Evolutionary conservation across 2,797 vertebrate species (phyloP).

Genomic region (Ctenochaetus hawaiiensis): DNA sequence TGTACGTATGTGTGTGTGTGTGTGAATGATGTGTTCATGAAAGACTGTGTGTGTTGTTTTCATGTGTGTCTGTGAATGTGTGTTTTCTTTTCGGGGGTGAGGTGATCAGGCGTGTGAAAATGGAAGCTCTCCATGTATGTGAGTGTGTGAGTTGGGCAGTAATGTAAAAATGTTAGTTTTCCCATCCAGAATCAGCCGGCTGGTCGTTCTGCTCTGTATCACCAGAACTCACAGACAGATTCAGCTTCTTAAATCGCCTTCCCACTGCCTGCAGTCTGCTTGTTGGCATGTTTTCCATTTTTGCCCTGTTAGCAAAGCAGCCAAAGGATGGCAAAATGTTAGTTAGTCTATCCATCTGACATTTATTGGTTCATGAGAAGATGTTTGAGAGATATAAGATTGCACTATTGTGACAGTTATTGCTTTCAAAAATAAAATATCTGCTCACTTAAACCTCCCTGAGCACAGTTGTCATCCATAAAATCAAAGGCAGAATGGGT

Average conservation of each 20-base stretch:
- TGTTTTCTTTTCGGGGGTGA: slow-evolving; percentile 43
- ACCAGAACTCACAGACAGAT: slow-evolving; percentile 28
- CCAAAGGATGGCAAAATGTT: background rate
- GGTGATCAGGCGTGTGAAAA: slow-evolving; percentile 66
- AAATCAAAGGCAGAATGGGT: background rate
- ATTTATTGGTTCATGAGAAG: background rate
- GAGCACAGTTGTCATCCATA: background rate
- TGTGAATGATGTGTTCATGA: slow-evolving; percentile 42
- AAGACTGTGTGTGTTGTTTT: slow-evolving; percentile 42
- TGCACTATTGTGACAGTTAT: background rate
- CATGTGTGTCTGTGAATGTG: slow-evolving; percentile 19
- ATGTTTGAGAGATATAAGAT: background rate
- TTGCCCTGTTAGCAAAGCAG: background rate
- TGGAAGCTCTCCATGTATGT: slow-evolving; percentile 35
- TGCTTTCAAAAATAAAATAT: background rate
- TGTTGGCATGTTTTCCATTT: background rate
- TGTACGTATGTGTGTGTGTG: slow-evolving; percentile 28
- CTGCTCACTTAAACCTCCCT: background rate
- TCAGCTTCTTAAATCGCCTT: slow-evolving; percentile 25
- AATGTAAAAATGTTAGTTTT: slow-evolving; percentile 67
- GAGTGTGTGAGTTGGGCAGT: slow-evolving; percentile 1
- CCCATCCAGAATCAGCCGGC: slow-evolving; percentile 47
- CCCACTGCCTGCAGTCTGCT: slow-evolving; percentile 10
- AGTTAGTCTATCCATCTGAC: background rate
- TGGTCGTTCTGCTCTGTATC: slow-evolving; percentile 61